Percentiles rank a stretch among this genome's conserved stretches.
Evolutionary conservation across 1,140 invertebrate species (phyloP).

Genomic region (Euwallacea fornicatus): DNA sequence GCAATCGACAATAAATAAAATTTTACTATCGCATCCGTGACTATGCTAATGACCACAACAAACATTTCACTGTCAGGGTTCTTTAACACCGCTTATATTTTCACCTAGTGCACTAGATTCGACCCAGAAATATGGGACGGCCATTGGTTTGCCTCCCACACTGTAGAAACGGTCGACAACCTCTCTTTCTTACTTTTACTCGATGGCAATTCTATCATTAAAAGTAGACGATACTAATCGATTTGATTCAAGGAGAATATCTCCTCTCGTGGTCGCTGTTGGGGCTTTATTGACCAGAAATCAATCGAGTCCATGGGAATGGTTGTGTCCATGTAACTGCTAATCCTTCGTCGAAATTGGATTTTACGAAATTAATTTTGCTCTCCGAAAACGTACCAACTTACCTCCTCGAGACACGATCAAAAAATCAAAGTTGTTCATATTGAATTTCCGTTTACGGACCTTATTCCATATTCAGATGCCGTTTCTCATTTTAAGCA

Average conservation of each 20-base stretch:
- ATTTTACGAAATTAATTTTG: no score
- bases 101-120: slow-evolving; percentile 33
- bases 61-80: slow-evolving; percentile 35
- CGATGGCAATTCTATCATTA: slow-evolving; percentile 8
- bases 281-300: no score
- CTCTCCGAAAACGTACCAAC: no score
- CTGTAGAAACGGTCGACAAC: slow-evolving; percentile 24
- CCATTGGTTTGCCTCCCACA: slow-evolving; percentile 23
- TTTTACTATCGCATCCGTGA: slow-evolving; percentile 34
- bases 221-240: slow-evolving; percentile 12
- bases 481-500: no score
- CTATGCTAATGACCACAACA: slow-evolving; percentile 33
- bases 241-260: neutral
- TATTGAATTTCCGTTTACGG: no score
- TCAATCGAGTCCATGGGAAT: no score
- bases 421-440: no score
- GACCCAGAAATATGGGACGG: slow-evolving; percentile 20
- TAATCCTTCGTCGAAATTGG: no score
- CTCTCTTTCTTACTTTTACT: slow-evolving; percentile 27
- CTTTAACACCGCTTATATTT: slow-evolving; percentile 30
- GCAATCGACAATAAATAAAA: slow-evolving; percentile 30
- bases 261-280: no score
- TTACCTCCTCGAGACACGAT: no score
- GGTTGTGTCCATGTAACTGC: no score
- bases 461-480: no score